Conservation (phyloP, 2,888 invertebrate genomes). For the Nasonia oneida region DNA sequence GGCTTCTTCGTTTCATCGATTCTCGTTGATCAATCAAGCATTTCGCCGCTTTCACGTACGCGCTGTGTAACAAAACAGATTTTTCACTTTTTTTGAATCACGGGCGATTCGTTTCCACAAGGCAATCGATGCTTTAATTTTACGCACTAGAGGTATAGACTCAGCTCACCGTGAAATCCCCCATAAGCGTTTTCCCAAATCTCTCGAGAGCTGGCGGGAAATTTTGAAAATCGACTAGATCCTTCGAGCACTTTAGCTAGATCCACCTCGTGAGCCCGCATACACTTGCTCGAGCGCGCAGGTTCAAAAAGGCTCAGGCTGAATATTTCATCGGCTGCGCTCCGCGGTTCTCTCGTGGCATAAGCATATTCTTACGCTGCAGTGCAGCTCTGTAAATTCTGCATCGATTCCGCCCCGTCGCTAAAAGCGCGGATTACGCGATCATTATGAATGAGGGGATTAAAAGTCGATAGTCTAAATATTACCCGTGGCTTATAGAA, state of each 20-base stretch:
- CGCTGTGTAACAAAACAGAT: background rate
- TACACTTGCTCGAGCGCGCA: background rate
- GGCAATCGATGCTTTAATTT: background rate
- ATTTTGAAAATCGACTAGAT: constrained; percentile 6
- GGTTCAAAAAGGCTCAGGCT: background rate
- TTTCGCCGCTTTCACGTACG: background rate
- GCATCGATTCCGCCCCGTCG: constrained; percentile 17
- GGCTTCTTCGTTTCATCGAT: background rate
- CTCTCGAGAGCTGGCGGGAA: background rate
- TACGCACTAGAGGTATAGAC: background rate
- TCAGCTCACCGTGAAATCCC: background rate
- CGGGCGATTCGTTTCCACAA: background rate
- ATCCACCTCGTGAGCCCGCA: background rate
- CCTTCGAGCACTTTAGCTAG: background rate
- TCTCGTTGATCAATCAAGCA: background rate
- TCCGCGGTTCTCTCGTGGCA: background rate
- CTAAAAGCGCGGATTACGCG: constrained; percentile 13
- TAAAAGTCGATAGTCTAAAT: constrained; percentile 49
- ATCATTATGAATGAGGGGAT: constrained; percentile 51
- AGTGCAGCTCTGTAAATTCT: constrained; percentile 12
- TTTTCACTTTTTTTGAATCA: background rate
- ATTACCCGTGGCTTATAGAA: background rate
- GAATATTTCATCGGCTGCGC: constrained; percentile 32
- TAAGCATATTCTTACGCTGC: constrained; percentile 20
- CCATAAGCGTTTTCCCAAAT: background rate